phyloP scores from a whole-genome alignment of 2,888 invertebrate species.

The Boloria selene region DNA sequence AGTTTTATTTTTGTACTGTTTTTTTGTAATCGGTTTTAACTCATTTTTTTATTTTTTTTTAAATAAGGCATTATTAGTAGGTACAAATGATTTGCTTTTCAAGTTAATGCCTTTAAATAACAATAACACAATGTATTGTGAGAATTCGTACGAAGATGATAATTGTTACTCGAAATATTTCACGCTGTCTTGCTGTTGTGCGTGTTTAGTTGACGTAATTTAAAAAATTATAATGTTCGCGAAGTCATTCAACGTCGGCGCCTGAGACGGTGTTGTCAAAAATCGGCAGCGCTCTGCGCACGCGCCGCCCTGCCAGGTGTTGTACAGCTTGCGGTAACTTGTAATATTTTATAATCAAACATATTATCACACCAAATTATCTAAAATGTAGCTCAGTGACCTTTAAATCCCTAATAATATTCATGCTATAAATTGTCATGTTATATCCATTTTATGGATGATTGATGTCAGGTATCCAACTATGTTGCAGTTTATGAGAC shows the following conservation, averaged over 20 bases:
- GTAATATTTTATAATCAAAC: constrained; percentile 1
- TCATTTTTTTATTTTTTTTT: neutral
- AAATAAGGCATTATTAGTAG: neutral
- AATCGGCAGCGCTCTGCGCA: constrained; percentile 49
- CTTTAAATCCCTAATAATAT: no score
- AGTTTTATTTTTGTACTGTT: no score
- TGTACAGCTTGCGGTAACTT: constrained; percentile 35
- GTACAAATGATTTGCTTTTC: neutral
- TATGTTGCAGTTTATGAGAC: constrained; percentile 33
- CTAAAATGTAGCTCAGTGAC: no score
- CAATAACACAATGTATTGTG: neutral
- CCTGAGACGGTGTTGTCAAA: constrained; percentile 44
- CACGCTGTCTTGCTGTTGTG: constrained; percentile 29
- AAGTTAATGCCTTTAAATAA: neutral
- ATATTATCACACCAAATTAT: no score
- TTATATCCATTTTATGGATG: neutral
- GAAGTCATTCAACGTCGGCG: constrained; percentile 42
- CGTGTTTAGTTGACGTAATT: constrained; percentile 37
- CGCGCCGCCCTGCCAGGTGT: constrained; percentile 46
- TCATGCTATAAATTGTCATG: no score
- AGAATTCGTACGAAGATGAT: constrained; percentile 9
- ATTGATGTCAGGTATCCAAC: constrained; percentile 16
- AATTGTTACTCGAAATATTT: constrained; percentile 29
- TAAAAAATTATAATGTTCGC: constrained; percentile 43
- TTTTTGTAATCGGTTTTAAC: no score